Percentiles rank a stretch among this genome's conserved stretches.
Evolutionary conservation across 2,797 vertebrate genomes (phyloP).

Genomic region (Xerus rutilus): DNA sequence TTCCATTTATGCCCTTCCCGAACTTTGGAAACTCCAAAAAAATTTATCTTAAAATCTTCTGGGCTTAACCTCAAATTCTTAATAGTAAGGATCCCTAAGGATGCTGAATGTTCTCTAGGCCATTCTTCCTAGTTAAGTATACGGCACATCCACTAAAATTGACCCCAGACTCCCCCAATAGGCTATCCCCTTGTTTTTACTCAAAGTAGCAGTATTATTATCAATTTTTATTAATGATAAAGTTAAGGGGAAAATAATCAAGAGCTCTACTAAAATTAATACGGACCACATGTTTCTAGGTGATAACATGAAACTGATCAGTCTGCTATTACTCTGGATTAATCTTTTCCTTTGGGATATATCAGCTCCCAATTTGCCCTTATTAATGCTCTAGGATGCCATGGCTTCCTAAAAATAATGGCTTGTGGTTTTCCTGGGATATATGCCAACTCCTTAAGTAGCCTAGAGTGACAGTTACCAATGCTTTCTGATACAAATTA

Average conservation of each 20-base stretch:
- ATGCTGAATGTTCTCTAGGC: background rate
- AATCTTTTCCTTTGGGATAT: constrained; percentile 25
- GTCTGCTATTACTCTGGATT: background rate
- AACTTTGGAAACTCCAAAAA: background rate
- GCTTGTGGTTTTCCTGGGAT: background rate
- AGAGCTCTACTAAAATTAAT: background rate
- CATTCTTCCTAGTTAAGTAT: background rate
- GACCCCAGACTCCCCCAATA: background rate
- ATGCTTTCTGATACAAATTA: constrained; percentile 50
- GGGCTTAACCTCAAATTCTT: background rate
- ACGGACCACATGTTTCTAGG: background rate
- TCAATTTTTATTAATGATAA: background rate
- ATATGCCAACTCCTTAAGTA: constrained; percentile 58
- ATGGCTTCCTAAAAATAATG: constrained; percentile 10
- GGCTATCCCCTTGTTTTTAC: background rate
- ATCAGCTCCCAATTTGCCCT: background rate
- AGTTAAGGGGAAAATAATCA: background rate
- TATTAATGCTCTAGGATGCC: background rate
- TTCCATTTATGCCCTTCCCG: background rate
- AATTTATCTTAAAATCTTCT: background rate
- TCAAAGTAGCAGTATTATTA: background rate
- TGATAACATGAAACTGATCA: background rate
- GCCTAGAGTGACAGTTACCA: constrained; percentile 45
- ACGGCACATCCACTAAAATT: background rate
- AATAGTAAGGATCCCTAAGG: background rate